A percentile compares a stretch with the other conserved stretches of the same genome.
These are phyloP conservation scores for Myanophis thanlyinensis DNA, from an alignment of 2,113 vertebrate species.

Conservation along the genomic window DNA sequence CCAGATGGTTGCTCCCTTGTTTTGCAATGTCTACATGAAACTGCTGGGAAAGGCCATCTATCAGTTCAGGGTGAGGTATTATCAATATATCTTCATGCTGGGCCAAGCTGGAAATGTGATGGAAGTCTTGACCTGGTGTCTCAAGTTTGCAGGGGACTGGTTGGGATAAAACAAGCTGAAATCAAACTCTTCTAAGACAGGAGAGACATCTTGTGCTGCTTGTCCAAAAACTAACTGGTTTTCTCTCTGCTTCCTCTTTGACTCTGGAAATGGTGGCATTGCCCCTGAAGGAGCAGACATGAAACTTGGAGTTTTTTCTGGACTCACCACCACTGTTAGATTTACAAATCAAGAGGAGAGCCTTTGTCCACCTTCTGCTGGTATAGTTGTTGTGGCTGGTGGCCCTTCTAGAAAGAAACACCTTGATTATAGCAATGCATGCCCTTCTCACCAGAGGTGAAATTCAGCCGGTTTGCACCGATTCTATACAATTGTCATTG, in stretches of 20 bases:
- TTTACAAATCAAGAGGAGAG: neutral
- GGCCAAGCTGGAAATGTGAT: neutral
- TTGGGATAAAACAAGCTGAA: neutral
- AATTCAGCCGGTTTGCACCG: too few species aligned
- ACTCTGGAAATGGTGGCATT: neutral
- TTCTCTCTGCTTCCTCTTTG: neutral
- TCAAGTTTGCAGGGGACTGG: neutral
- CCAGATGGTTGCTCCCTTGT: neutral
- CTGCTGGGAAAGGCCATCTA: neutral
- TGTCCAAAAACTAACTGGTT: neutral
- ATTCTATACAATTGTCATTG: too few species aligned
- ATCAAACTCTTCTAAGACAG: neutral
- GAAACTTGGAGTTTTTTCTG: neutral
- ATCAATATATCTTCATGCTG: neutral
- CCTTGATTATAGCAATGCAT: neutral
- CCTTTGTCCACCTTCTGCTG: neutral
- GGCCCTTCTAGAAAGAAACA: neutral
- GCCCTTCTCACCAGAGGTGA: neutral
- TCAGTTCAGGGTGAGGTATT: neutral
- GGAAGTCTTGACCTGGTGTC: neutral
- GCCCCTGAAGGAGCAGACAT: neutral
- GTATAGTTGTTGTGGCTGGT: neutral
- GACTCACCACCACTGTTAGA: neutral
- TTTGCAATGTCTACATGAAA: neutral
- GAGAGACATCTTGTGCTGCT: neutral